Conservation (phyloP, 2,113 vertebrate genomes). For the Barbus barbus region DNA sequence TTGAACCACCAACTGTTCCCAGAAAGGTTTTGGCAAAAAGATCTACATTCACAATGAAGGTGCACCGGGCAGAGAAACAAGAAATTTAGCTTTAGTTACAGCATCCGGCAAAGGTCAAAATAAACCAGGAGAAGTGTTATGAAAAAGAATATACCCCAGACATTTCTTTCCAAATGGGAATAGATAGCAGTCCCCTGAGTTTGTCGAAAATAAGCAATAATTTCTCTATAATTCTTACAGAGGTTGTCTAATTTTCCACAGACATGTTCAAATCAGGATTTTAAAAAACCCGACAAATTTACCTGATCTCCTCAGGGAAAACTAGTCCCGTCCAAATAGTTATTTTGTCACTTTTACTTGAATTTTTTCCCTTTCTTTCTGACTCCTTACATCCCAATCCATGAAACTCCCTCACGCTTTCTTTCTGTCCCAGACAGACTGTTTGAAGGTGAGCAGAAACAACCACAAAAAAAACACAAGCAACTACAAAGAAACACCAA, state of each 20-base stretch:
- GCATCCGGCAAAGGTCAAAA: neutral
- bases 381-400: neutral
- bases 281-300: neutral
- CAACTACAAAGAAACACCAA: conserved; percentile 25
- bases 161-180: neutral
- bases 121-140: neutral
- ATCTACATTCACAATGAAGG: conserved; percentile 20
- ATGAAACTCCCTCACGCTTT: neutral
- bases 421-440: neutral
- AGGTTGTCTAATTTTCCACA: neutral
- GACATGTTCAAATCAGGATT: neutral
- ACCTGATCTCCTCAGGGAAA: neutral
- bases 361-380: neutral
- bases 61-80: neutral
- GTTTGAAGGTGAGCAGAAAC: neutral
- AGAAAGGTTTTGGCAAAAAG: conserved; percentile 25
- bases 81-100: conserved; percentile 8
- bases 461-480: conserved; percentile 9
- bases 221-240: neutral
- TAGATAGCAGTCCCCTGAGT: neutral
- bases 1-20: conserved; percentile 13
- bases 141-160: neutral
- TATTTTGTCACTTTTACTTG: neutral
- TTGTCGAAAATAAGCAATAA: neutral
- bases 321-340: neutral